These are phyloP conservation scores for Drosophila pruinosa DNA, from an alignment of 1,140 invertebrate genomes.

Conservation along the genomic window DNA sequence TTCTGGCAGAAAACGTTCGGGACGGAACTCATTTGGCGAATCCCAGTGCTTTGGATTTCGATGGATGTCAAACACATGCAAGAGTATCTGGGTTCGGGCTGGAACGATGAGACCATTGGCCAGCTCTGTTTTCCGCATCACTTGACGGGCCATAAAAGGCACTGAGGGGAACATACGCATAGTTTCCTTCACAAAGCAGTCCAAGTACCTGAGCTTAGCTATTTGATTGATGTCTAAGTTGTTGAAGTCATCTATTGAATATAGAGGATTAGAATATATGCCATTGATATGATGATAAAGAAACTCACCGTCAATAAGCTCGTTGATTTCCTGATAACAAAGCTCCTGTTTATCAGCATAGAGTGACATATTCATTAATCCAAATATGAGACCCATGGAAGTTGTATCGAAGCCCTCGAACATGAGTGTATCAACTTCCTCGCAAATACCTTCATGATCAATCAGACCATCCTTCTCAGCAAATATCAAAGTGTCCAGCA, in stretches of 20 bases:
- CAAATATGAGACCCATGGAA: slow-evolving; percentile 85
- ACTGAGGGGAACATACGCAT: slow-evolving; percentile 87
- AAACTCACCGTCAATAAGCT: slow-evolving; percentile 48
- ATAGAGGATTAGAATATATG: neutral
- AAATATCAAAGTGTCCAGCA: slow-evolving; percentile 90
- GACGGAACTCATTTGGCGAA: slow-evolving; percentile 89
- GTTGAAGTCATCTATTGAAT: slow-evolving; percentile 22
- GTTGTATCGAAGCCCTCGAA: slow-evolving; percentile 92
- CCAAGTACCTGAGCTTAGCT: slow-evolving; percentile 86
- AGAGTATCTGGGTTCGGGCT: slow-evolving; percentile 78
- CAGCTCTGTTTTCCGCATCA: slow-evolving; percentile 83
- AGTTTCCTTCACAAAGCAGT: slow-evolving; percentile 86
- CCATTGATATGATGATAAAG: neutral
- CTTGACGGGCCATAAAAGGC: slow-evolving; percentile 85
- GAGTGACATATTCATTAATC: slow-evolving; percentile 85
- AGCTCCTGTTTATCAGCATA: slow-evolving; percentile 86
- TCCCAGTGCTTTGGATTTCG: slow-evolving; percentile 86
- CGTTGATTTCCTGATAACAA: slow-evolving; percentile 83
- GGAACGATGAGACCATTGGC: slow-evolving; percentile 83
- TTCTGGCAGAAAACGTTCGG: slow-evolving; percentile 90
- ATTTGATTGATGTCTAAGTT: slow-evolving; percentile 84
- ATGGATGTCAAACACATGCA: slow-evolving; percentile 85
- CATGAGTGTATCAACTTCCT: slow-evolving; percentile 93
- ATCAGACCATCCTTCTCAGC: slow-evolving; percentile 84
- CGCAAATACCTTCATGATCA: slow-evolving; percentile 88